phyloP scores from a whole-genome alignment of 1,140 invertebrate species.

The Drosophila kikkawai region DNA sequence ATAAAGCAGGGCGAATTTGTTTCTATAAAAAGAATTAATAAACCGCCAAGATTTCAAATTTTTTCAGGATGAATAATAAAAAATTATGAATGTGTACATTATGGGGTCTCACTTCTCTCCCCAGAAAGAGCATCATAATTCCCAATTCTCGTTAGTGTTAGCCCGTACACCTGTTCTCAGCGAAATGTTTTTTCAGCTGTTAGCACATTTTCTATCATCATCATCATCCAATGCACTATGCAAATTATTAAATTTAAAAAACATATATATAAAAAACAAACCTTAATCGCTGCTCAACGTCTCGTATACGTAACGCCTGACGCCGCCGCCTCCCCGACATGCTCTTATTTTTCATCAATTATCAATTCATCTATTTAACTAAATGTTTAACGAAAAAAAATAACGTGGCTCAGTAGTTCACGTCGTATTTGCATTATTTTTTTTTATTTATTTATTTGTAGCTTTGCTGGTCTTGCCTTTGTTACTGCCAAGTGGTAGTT shows the following conservation, averaged over 20 bases:
- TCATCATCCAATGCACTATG: conserved; percentile 33
- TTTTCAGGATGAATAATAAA: conserved; percentile 4
- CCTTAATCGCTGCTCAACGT: conserved; percentile 1
- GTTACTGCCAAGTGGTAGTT: conserved; percentile 12
- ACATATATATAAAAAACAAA: background rate
- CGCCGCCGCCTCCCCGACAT: background rate
- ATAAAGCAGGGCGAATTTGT: background rate
- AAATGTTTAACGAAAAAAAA: conserved; percentile 48
- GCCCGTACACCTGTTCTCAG: conserved; percentile 16
- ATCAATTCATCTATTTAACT: conserved; percentile 46
- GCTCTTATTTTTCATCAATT: conserved; percentile 46
- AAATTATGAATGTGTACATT: background rate
- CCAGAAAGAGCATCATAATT: background rate
- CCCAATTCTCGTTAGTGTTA: conserved; percentile 14
- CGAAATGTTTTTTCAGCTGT: conserved; percentile 21
- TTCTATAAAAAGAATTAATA: background rate
- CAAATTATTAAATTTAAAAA: conserved; percentile 27
- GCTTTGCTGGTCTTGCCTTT: conserved; percentile 18
- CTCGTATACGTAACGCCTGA: conserved; percentile 19
- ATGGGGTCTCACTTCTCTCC: background rate
- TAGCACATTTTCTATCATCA: conserved; percentile 23
- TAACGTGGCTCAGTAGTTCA: conserved; percentile 32
- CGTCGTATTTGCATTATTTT: conserved; percentile 20
- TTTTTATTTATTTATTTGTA: conserved; percentile 23
- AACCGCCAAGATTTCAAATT: conserved; percentile 1